phyloP scores from a whole-genome alignment of 30 jellyfish, hydroid and myxozoan genomes.

The Hydra vulgaris region DNA sequence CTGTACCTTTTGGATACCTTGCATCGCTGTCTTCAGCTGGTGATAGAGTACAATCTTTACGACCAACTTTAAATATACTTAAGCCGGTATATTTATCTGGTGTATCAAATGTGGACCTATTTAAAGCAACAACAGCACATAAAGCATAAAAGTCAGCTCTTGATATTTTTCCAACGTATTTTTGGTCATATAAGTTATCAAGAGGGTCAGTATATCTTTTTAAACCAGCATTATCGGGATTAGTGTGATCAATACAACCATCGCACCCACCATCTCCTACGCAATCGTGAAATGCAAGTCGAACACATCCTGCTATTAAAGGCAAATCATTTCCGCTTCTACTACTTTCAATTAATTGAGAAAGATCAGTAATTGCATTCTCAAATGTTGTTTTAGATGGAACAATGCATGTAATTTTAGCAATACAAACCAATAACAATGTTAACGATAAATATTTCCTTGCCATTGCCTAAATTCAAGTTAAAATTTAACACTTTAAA shows the following conservation, averaged over 20 bases:
- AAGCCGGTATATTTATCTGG: neutral
- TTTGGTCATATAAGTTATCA: neutral
- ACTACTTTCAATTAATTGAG: neutral
- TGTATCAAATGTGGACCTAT: constrained; percentile 7
- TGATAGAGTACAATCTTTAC: constrained; percentile 14
- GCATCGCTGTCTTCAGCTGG: constrained; percentile 19
- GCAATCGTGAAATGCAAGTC: constrained; percentile 32
- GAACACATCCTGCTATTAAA: constrained; percentile 26
- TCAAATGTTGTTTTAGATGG: neutral
- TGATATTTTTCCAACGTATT: constrained; percentile 6
- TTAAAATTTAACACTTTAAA: too few relatives aligned
- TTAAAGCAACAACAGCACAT: constrained; percentile 8
- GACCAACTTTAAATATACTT: constrained; percentile 1
- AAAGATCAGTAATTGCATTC: neutral
- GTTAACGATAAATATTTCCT: neutral
- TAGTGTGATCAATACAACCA: constrained; percentile 20
- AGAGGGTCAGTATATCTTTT: constrained; percentile 9
- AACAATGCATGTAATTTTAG: neutral
- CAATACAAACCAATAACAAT: neutral
- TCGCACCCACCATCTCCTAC: constrained; percentile 24
- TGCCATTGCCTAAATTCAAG: neutral
- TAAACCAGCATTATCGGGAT: constrained; percentile 20
- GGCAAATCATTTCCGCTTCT: neutral
- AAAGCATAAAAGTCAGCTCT: constrained; percentile 29
- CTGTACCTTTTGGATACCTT: neutral